Percentiles rank a stretch among this genome's conserved stretches.
phyloP scores from a whole-genome alignment of 2,888 invertebrate genomes.

The Deroplatys truncata region DNA sequence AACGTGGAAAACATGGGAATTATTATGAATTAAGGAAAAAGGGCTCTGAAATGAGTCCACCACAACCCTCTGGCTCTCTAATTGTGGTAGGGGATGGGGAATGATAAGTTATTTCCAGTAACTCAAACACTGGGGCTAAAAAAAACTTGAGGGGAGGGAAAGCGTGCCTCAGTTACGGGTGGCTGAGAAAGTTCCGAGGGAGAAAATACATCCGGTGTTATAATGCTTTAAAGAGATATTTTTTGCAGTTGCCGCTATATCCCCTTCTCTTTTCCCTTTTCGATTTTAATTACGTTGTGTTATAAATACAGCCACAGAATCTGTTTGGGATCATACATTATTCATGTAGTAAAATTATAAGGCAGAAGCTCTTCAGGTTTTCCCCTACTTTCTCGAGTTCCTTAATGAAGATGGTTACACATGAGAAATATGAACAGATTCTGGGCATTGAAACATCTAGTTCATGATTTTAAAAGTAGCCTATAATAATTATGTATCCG shows the following conservation, averaged over 20 bases:
- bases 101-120: neutral
- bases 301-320: neutral
- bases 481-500: too few relatives aligned
- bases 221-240: neutral
- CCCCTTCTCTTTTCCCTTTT: neutral
- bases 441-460: neutral
- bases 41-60: neutral
- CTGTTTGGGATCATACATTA: neutral
- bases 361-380: neutral
- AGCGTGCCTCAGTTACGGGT: neutral
- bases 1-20: neutral
- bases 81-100: neutral
- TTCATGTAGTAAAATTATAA: neutral
- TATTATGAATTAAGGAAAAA: neutral
- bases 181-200: neutral
- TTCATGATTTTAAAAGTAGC: too few relatives aligned
- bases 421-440: neutral
- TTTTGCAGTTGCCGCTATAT: neutral
- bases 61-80: neutral
- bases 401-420: neutral
- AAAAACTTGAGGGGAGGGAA: neutral
- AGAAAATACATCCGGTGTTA: neutral
- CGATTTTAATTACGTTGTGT: neutral
- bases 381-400: neutral
- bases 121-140: neutral